These are phyloP conservation scores for Drosophila multiciliata DNA, from an alignment of 2,888 invertebrate genomes.

Conservation along the genomic window DNA sequence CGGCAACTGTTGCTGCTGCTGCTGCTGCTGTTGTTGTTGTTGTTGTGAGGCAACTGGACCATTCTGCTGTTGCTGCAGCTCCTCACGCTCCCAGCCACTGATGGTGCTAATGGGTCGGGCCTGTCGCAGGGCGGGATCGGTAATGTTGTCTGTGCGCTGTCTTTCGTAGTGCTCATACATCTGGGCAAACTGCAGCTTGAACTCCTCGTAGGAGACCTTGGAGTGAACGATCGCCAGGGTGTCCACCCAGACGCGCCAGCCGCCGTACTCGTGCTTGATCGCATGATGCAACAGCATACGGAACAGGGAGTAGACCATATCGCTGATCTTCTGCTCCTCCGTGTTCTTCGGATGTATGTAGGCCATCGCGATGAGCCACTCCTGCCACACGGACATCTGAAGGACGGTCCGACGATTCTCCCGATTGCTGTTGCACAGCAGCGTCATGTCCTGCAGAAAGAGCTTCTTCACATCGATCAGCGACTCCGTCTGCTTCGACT, in stretches of 20 bases:
- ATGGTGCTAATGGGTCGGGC: constrained; percentile 98
- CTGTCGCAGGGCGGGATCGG: constrained; percentile 96
- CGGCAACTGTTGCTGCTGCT: constrained; percentile 50
- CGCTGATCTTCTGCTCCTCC: constrained; percentile 98
- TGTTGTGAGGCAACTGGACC: constrained; percentile 55
- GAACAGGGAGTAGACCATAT: constrained; percentile 99
- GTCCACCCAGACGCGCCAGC: constrained; percentile 99
- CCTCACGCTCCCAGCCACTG: constrained; percentile 95
- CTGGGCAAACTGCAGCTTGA: constrained; percentile 98
- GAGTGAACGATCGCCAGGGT: constrained; percentile 99
- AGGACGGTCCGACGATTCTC: constrained; percentile 98
- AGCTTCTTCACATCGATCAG: constrained; percentile 96
- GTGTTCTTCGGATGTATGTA: constrained; percentile 98
- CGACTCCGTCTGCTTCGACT: constrained; percentile 97
- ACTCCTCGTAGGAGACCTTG: constrained; percentile 99
- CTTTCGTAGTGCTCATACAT: constrained; percentile 98
- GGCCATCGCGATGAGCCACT: constrained; percentile 99
- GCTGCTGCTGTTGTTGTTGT: constrained; percentile 39
- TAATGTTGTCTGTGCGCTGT: constrained; percentile 96
- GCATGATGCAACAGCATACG: constrained; percentile 99
- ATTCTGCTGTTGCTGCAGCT: constrained; percentile 79
- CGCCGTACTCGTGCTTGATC: constrained; percentile 99
- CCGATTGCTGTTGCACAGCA: constrained; percentile 97
- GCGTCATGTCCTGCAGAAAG: constrained; percentile 99
- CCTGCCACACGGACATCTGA: constrained; percentile 99